phyloP scores from a whole-genome alignment of 2,888 invertebrate species.

The Prosopocoilus inquinatus region DNA sequence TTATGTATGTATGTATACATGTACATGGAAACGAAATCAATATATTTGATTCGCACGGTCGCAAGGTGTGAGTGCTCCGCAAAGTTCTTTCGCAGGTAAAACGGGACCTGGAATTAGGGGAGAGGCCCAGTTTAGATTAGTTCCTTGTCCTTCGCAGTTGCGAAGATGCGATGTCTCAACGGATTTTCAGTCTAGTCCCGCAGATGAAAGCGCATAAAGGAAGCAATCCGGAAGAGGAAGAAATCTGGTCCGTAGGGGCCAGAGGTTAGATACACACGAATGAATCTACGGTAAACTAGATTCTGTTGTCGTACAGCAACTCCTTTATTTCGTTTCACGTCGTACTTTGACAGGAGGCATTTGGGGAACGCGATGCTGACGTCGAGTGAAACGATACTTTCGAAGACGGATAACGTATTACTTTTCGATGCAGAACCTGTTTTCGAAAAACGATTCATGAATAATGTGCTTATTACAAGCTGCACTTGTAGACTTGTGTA shows the following conservation, averaged over 20 bases:
- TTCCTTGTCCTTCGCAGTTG: too few relatives aligned
- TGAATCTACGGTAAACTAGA: slow-evolving; percentile 15
- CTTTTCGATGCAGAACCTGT: slow-evolving; percentile 5
- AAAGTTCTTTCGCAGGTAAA: slow-evolving; percentile 14
- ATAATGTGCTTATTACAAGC: too few relatives aligned
- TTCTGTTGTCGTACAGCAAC: too few relatives aligned
- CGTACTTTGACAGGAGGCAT: slow-evolving; percentile 24
- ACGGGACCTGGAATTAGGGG: neutral
- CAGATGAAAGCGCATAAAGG: slow-evolving; percentile 20
- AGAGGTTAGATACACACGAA: slow-evolving; percentile 37
- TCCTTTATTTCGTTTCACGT: slow-evolving; percentile 11
- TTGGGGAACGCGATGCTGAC: slow-evolving; percentile 24
- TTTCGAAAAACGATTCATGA: too few relatives aligned
- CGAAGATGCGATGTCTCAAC: slow-evolving; percentile 20
- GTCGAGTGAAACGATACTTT: slow-evolving; percentile 26
- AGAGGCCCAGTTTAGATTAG: neutral
- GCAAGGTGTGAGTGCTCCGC: slow-evolving; percentile 28
- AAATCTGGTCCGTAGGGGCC: slow-evolving; percentile 30
- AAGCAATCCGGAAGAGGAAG: slow-evolving; percentile 40
- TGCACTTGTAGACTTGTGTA: too few relatives aligned
- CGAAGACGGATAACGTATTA: slow-evolving; percentile 22
- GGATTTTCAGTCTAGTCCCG: slow-evolving; percentile 13
- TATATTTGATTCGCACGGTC: slow-evolving; percentile 34
- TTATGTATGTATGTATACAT: too few relatives aligned
- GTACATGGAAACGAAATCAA: slow-evolving; percentile 3